Base-by-base conservation (phyloP, 2,797 vertebrate species). In the Neosilurus hyrtlii region DNA sequence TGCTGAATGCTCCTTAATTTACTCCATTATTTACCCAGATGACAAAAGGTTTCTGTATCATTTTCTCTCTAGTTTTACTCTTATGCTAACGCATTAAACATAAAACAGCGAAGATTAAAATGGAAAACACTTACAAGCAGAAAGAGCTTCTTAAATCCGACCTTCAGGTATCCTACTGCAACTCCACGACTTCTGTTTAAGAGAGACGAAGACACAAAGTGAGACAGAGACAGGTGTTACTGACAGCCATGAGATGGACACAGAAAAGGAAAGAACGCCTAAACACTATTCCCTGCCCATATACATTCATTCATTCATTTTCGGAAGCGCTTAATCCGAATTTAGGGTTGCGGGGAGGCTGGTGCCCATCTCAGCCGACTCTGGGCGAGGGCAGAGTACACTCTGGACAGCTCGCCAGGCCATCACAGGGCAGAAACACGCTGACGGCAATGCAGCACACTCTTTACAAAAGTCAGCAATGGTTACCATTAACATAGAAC, bases 91-190 rank as follows among this genome's bases (percentile, higher is more conserved):
- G 11, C 9, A 51, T 24, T 24, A 15, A 71, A 71, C 37, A 22
- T 71, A 71, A 24, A 71, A n/a, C 15, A 71, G 43, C 8, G 22
- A 61, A 4, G 24, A 2, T 49, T 22, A 57, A 43, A 61, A 80
- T 30, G 24, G 7, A 83, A 57, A 72, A 14, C 52, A 94, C 95
- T 94, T 88, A 98, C 97, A 83, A 97, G 93, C 7, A 98, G 93
- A 93, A 98, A 97, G 62, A 98, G 94, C 88, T 97, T 97, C 92
- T 98, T 98, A 91, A 94, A 96, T 85, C 97, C 97, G 1, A 97
- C 96, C 89, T 98, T 98, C 75, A 98, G 93, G 86, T 96, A 97
- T 49, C 97, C 97, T 52, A 97, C 91, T 0, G 92, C 90, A 8
- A 92, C 90, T 49, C 96, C 96, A 9, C 87, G 90, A 20, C 93